A percentile compares a stretch with the other conserved stretches of the same genome.
Evolutionary conservation across 2,888 invertebrate genomes (phyloP).

Genomic region (Drosophila birchii): DNA sequence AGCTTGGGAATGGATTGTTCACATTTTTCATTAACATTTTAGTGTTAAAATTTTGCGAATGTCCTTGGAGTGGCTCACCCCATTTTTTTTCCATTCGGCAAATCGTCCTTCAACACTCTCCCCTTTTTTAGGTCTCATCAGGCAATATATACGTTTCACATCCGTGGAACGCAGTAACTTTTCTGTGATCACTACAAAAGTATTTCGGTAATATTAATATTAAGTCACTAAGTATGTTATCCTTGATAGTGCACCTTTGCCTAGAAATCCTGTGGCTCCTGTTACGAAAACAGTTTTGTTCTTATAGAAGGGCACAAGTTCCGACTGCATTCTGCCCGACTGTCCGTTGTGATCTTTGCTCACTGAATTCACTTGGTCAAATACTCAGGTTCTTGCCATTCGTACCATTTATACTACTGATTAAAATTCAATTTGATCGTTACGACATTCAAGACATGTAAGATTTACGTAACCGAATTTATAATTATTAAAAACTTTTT

Average conservation of each 20-base stretch:
- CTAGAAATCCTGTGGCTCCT: conserved; percentile 39
- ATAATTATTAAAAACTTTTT: too few relatives aligned
- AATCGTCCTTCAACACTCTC: conserved; percentile 10
- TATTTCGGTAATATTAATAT: background rate
- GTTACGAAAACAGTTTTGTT: conserved; percentile 26
- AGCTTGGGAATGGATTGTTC: background rate
- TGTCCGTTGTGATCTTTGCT: background rate
- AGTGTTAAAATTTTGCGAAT: too few relatives aligned
- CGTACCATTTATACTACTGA: conserved; percentile 3
- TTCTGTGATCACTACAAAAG: conserved; percentile 13
- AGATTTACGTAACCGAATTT: too few relatives aligned
- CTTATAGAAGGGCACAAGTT: conserved; percentile 25
- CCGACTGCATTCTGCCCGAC: conserved; percentile 19
- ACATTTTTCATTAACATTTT: too few relatives aligned
- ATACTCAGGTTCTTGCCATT: background rate
- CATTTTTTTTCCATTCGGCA: conserved; percentile 1
- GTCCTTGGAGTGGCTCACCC: conserved; percentile 2
- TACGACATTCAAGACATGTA: background rate
- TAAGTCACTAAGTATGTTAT: too few relatives aligned
- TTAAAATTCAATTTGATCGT: background rate
- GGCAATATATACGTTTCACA: conserved; percentile 25
- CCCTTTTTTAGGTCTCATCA: conserved; percentile 20
- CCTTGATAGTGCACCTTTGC: conserved; percentile 31
- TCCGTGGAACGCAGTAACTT: conserved; percentile 35
- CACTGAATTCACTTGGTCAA: background rate